Conservation (phyloP, 1,140 invertebrate species). For the Uloborus diversus region DNA sequence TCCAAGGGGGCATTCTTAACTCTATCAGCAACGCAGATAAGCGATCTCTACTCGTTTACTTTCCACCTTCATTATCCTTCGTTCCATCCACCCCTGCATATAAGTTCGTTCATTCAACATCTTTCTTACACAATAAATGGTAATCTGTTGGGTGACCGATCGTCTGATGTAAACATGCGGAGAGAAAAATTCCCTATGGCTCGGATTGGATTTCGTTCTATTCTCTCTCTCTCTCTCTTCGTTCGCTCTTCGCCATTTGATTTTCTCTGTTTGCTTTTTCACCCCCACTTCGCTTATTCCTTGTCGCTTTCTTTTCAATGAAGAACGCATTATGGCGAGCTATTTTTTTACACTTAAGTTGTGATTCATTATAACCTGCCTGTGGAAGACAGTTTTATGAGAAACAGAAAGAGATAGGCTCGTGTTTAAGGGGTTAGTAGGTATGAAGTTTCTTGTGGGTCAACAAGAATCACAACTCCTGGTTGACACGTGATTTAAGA, state of each 20-base stretch:
- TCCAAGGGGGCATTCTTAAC: constrained; percentile 24
- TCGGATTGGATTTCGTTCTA: constrained; percentile 2
- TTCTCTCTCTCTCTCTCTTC: not conserved
- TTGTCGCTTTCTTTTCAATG: constrained; percentile 23
- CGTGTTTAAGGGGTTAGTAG: too few species aligned
- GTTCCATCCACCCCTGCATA: not conserved
- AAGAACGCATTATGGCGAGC: not conserved
- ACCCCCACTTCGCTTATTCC: not conserved
- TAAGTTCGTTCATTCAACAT: constrained; percentile 23
- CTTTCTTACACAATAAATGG: constrained; percentile 50
- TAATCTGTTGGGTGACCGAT: constrained; percentile 41
- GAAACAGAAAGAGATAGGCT: too few species aligned
- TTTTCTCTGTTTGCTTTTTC: too few species aligned
- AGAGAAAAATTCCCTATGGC: constrained; percentile 1
- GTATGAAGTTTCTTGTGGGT: too few species aligned
- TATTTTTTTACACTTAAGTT: too few species aligned
- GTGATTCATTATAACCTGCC: too few species aligned
- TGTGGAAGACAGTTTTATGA: too few species aligned
- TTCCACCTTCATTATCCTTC: not conserved
- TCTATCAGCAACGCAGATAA: constrained; percentile 37
- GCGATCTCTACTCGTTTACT: constrained; percentile 28
- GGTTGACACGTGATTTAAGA: too few species aligned
- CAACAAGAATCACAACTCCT: too few species aligned
- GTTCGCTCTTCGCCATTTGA: not conserved
- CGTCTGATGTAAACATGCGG: not conserved